These are phyloP conservation scores for Euzetes globulus DNA, from an alignment of 2,888 invertebrate species.

Conservation along the genomic window DNA sequence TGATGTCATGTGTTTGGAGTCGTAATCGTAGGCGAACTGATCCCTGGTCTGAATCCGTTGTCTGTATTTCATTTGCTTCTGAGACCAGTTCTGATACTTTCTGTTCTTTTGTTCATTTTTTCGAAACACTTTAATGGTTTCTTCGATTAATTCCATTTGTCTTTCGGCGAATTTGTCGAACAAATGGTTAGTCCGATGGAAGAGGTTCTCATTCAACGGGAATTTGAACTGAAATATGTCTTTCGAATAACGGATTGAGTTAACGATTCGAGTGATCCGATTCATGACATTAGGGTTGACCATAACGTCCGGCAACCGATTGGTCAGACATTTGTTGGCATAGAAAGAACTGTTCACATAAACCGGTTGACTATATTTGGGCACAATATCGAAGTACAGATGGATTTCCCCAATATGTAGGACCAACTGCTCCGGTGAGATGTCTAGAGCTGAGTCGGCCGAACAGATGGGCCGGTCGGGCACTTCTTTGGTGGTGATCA, in stretches of 20 bases:
- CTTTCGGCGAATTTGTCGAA: conserved; percentile 11
- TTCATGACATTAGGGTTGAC: neutral
- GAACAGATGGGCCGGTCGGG: neutral
- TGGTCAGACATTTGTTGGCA: neutral
- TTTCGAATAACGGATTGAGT: conserved; percentile 12
- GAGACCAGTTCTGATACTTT: neutral
- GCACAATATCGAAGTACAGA: conserved; percentile 13
- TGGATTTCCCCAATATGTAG: conserved; percentile 22
- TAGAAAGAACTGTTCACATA: conserved; percentile 25
- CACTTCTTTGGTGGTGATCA: neutral
- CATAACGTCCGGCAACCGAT: neutral
- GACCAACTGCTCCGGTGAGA: neutral
- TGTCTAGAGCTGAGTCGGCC: neutral
- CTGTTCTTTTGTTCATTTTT: conserved; percentile 11
- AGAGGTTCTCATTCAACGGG: neutral
- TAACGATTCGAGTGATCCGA: neutral
- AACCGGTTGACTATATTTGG: conserved; percentile 1
- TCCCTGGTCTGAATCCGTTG: neutral
- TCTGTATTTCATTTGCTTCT: neutral
- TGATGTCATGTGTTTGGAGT: neutral
- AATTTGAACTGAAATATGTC: conserved; percentile 23
- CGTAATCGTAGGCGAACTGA: neutral
- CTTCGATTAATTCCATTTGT: conserved; percentile 7
- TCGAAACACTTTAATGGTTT: neutral
- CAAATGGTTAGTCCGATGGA: neutral